Conservation (phyloP, 2,113 vertebrate species). For the Rhinoderma darwinii region DNA sequence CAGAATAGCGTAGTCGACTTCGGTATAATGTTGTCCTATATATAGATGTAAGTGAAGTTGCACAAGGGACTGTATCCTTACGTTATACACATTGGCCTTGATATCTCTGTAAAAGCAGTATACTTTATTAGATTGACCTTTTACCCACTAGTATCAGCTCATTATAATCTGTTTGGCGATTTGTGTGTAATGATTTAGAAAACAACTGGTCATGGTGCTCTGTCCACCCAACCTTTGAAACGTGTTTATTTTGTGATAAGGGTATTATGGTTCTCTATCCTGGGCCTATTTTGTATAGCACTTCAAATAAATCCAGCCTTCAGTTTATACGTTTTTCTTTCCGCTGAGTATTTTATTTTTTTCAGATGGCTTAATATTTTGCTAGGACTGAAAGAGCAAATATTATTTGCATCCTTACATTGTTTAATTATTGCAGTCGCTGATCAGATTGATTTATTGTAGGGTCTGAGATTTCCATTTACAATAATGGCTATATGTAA, state of each 20-base stretch:
- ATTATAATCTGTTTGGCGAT: background rate
- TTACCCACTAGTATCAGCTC: constrained; percentile 9
- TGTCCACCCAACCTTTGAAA: background rate
- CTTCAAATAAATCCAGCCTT: too few species aligned
- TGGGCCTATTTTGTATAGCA: background rate
- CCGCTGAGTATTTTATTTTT: too few species aligned
- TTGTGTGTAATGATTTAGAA: background rate
- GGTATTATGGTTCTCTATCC: background rate
- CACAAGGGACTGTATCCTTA: background rate
- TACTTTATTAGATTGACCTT: background rate
- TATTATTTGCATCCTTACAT: too few species aligned
- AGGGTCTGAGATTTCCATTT: too few species aligned
- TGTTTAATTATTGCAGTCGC: too few species aligned
- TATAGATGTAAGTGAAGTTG: background rate
- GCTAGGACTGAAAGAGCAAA: too few species aligned
- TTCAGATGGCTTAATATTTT: too few species aligned
- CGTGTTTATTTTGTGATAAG: background rate
- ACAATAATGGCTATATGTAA: too few species aligned
- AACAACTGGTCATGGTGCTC: background rate
- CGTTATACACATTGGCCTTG: background rate
- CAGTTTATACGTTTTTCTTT: too few species aligned
- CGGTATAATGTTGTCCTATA: background rate
- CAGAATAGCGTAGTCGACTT: too few species aligned
- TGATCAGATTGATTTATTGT: too few species aligned
- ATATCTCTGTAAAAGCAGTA: background rate